phyloP scores from a whole-genome alignment of 2,888 invertebrate genomes.

The Thysanoteuthis rhombus region DNA sequence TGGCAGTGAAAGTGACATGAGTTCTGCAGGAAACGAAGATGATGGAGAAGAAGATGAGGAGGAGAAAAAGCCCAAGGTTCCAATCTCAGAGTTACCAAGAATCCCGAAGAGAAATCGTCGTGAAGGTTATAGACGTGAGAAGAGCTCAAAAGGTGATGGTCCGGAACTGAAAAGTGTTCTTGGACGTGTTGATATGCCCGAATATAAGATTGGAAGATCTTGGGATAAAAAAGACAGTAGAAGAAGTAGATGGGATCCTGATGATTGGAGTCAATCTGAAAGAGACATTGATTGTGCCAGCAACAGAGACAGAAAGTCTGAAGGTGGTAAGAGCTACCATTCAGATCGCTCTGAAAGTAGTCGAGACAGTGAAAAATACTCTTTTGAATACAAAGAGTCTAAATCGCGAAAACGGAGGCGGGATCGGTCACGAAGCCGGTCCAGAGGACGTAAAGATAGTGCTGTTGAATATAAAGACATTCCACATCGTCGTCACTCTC shows the following conservation, averaged over 20 bases:
- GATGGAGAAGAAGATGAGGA: slow-evolving; percentile 35
- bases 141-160: slow-evolving; percentile 1
- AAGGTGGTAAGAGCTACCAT: slow-evolving; percentile 34
- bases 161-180: slow-evolving; percentile 24
- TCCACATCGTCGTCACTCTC: slow-evolving; percentile 32
- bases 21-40: slow-evolving; percentile 15
- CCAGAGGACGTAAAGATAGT: slow-evolving; percentile 36
- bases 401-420: slow-evolving; percentile 15
- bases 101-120: slow-evolving; percentile 53
- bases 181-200: slow-evolving; percentile 19
- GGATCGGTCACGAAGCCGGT: slow-evolving; percentile 62
- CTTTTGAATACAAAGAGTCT: slow-evolving; percentile 25
- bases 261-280: slow-evolving; percentile 26
- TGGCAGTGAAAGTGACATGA: slow-evolving; percentile 26
- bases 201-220: neutral
- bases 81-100: slow-evolving; percentile 55
- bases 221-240: slow-evolving; percentile 28
- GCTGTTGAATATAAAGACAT: slow-evolving; percentile 30
- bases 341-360: slow-evolving; percentile 26
- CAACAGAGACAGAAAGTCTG: slow-evolving; percentile 37
- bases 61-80: slow-evolving; percentile 57
- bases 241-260: slow-evolving; percentile 29
- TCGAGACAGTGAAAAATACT: slow-evolving; percentile 22
- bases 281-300: slow-evolving; percentile 29
- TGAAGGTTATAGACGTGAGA: slow-evolving; percentile 59